These are phyloP conservation scores for Trogon melanurus DNA, from an alignment of 2,113 vertebrate genomes.

Conservation along the genomic window DNA sequence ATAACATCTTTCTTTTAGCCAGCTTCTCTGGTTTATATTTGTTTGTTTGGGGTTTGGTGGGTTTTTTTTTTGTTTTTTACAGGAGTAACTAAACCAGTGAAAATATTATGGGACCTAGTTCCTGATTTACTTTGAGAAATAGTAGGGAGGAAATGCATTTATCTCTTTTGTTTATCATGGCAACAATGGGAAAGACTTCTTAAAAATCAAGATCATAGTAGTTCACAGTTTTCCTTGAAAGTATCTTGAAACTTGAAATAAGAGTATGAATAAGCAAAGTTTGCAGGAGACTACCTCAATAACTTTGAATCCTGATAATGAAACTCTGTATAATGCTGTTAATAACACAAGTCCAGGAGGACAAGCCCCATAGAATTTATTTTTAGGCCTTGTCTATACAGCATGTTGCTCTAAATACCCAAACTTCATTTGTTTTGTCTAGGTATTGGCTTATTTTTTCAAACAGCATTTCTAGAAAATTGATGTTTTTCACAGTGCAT, in stretches of 20 bases:
- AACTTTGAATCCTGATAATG: not conserved
- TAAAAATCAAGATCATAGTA: not conserved
- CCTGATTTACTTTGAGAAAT: not conserved
- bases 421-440: not conserved
- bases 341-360: not conserved
- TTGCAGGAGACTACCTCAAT: not conserved
- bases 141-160: not conserved
- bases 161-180: not conserved
- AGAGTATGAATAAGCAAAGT: not conserved
- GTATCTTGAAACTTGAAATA: not conserved
- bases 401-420: not conserved
- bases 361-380: not conserved
- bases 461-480: not conserved
- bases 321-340: not conserved
- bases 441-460: not conserved
- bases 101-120: not conserved
- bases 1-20: not conserved
- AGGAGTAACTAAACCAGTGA: not conserved
- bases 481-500: not conserved
- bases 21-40: not conserved
- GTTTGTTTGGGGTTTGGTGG: not conserved
- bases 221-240: not conserved
- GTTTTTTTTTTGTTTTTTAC: not conserved
- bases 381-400: not conserved
- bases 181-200: not conserved